Evolutionary conservation across 2,888 invertebrate species (phyloP).

Genomic region (Caenorhabditis virilis): DNA sequence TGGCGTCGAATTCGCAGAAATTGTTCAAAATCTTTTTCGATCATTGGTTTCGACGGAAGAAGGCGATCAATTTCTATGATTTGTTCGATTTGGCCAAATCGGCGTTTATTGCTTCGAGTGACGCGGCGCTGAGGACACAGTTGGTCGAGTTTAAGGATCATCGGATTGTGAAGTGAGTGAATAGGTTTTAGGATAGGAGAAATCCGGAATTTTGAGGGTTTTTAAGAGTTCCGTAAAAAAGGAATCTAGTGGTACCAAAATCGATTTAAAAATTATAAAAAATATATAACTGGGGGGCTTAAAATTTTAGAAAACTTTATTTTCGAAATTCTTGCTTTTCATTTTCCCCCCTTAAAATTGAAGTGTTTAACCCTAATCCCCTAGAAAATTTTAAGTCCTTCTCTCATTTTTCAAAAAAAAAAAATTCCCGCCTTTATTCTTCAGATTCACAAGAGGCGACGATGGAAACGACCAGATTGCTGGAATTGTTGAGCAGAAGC

Average conservation of each 20-base stretch:
- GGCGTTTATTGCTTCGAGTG: conserved; percentile 88
- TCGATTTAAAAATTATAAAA: no score
- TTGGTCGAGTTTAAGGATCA: conserved; percentile 94
- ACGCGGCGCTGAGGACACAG: conserved; percentile 82
- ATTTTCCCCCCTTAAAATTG: neutral
- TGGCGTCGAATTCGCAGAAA: conserved; percentile 81
- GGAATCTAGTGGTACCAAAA: no score
- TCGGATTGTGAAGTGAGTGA: conserved; percentile 78
- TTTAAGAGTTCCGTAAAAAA: neutral
- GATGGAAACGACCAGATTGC: conserved; percentile 52
- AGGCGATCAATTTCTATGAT: conserved; percentile 86
- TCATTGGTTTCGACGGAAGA: conserved; percentile 31
- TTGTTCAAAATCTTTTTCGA: conserved; percentile 63
- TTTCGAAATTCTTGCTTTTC: no score
- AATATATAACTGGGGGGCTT: no score
- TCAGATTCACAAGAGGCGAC: conserved; percentile 41
- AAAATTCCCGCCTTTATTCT: neutral
- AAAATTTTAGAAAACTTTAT: no score
- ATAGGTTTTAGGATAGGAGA: conserved; percentile 1
- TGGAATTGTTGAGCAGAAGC: conserved; percentile 42
- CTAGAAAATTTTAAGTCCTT: conserved; percentile 3
- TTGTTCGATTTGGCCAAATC: conserved; percentile 79
- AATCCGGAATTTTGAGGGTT: neutral
- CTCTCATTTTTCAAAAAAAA: neutral
- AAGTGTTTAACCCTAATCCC: neutral